Evolutionary conservation across 1,140 invertebrate genomes (phyloP).

Genomic region (Antheraea pernyi): DNA sequence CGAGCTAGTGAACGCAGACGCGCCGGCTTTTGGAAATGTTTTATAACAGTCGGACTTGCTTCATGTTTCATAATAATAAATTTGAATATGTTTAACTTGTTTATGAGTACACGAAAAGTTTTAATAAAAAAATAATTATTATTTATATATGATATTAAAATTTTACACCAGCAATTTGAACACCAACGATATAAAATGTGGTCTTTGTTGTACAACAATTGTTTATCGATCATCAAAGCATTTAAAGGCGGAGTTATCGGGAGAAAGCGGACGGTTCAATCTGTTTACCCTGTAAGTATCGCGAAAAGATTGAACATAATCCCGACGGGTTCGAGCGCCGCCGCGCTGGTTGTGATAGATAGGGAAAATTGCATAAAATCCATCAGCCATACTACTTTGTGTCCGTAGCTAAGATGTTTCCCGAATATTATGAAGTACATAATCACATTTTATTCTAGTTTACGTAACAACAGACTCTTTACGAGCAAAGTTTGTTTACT

Average conservation of each 20-base stretch:
- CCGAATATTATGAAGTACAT: slow-evolving; percentile 25
- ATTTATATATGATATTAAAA: not conserved
- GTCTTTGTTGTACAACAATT: not conserved
- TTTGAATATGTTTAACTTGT: not conserved
- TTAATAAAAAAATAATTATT: not conserved
- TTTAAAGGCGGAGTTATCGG: not conserved
- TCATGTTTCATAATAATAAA: slow-evolving; percentile 17
- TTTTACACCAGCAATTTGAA: too few relatives aligned
- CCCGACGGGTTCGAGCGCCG: slow-evolving; percentile 54
- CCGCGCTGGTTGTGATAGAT: slow-evolving; percentile 71
- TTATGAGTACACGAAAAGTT: not conserved
- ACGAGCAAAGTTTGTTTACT: too few relatives aligned
- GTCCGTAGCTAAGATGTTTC: slow-evolving; percentile 25
- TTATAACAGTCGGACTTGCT: slow-evolving; percentile 17
- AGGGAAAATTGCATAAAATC: slow-evolving; percentile 79
- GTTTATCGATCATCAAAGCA: not conserved
- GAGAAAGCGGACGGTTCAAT: slow-evolving; percentile 34
- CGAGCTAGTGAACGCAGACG: not conserved
- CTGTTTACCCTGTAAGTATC: slow-evolving; percentile 74
- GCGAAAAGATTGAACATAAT: slow-evolving; percentile 77
- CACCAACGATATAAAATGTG: too few relatives aligned
- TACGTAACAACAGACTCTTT: too few relatives aligned
- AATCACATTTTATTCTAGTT: slow-evolving; percentile 1
- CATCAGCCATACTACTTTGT: slow-evolving; percentile 70
- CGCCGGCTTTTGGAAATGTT: slow-evolving; percentile 14